Evolutionary conservation across 2,797 vertebrate genomes (phyloP).

Genomic region (Vipera latastei): DNA sequence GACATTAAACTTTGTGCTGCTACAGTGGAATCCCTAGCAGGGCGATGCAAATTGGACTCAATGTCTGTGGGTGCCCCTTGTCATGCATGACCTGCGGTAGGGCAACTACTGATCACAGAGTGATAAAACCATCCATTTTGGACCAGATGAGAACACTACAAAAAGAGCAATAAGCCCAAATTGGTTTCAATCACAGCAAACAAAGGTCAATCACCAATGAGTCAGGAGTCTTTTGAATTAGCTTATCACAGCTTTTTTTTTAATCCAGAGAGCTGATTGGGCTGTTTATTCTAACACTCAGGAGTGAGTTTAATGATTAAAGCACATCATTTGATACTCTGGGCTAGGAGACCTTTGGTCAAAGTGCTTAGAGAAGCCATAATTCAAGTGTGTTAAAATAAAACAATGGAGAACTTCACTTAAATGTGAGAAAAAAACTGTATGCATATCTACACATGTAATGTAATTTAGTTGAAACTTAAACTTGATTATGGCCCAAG

Average conservation of each 20-base stretch:
- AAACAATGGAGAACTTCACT: constrained; percentile 22
- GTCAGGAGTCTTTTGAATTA: constrained; percentile 2
- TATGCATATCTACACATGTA: background rate
- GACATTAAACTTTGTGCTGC: constrained; percentile 1
- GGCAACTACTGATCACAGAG: accelerated
- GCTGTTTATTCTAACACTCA: constrained; percentile 26
- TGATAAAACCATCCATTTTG: background rate
- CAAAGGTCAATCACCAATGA: constrained; percentile 10
- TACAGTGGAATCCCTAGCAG: background rate
- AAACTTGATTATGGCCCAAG: background rate
- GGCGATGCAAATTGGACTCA: background rate
- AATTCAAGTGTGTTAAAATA: constrained; percentile 31
- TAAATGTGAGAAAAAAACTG: background rate
- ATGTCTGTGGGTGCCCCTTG: accelerated
- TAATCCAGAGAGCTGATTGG: constrained; percentile 43
- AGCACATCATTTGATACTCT: constrained; percentile 12
- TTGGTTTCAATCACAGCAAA: constrained; percentile 11
- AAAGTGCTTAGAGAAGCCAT: constrained; percentile 25
- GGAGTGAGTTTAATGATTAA: background rate
- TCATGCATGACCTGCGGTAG: background rate
- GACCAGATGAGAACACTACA: constrained; percentile 26
- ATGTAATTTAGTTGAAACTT: background rate
- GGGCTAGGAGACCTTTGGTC: constrained; percentile 10
- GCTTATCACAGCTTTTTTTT: constrained; percentile 28
- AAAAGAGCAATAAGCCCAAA: constrained; percentile 27